These are phyloP conservation scores for Crambe crambe DNA, from an alignment of 37 sponge, comb jelly and placozoan genomes.

Conservation along the genomic window DNA sequence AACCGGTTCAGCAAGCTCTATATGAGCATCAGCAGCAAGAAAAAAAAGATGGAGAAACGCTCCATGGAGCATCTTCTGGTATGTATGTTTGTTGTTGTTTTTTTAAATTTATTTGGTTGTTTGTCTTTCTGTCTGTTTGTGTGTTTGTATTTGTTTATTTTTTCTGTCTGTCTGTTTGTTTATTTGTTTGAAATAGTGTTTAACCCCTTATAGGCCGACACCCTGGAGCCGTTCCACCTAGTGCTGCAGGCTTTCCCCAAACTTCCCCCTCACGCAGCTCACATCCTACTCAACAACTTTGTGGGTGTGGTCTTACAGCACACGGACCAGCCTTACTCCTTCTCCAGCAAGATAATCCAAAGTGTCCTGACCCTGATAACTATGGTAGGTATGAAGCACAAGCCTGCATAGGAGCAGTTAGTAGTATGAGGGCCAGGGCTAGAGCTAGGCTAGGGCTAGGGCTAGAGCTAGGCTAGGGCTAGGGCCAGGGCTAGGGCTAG, in stretches of 20 bases:
- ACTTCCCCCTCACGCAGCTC: conserved; percentile 67
- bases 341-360: conserved; percentile 37
- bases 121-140: too few relatives aligned
- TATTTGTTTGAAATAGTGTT: background rate
- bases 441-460: background rate
- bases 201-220: conserved; percentile 31
- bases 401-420: background rate
- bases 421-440: background rate
- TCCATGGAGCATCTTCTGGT: conserved; percentile 14
- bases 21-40: conserved; percentile 19
- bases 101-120: background rate
- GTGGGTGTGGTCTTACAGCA: conserved; percentile 72
- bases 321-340: conserved; percentile 46
- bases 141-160: too few relatives aligned
- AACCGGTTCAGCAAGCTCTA: conserved; percentile 53
- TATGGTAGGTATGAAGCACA: conserved; percentile 36
- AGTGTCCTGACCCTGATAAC: conserved; percentile 47
- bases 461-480: background rate
- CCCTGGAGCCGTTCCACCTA: conserved; percentile 45
- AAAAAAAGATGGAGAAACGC: background rate
- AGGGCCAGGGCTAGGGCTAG: background rate
- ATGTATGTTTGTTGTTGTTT: background rate
- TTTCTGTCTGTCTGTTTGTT: too few relatives aligned
- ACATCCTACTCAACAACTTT: conserved; percentile 72
- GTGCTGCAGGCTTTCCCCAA: conserved; percentile 53